A percentile compares a stretch with the other conserved stretches of the same genome.
Conservation (phyloP, 2,797 vertebrate genomes). For the Iguana delicatissima region DNA sequence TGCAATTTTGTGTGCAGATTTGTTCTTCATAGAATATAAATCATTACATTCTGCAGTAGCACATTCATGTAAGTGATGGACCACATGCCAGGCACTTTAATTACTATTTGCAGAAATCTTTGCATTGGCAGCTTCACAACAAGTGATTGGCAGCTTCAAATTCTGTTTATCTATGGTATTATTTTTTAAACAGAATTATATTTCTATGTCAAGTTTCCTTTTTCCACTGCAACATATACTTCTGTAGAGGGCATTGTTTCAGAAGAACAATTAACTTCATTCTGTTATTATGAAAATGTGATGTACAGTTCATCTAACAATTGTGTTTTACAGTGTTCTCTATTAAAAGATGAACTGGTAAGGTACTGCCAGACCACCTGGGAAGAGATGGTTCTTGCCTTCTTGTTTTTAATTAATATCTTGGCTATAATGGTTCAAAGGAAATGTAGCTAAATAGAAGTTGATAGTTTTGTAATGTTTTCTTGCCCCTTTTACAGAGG, state of each 20-base stretch:
- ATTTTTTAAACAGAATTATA: neutral
- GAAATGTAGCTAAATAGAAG: conserved; percentile 9
- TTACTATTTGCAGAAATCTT: conserved; percentile 26
- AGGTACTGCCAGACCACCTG: conserved; percentile 20
- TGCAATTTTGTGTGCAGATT: conserved; percentile 13
- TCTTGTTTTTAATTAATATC: conserved; percentile 39
- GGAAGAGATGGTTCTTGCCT: conserved; percentile 10
- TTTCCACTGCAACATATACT: neutral
- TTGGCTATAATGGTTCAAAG: conserved; percentile 10
- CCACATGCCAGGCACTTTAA: neutral
- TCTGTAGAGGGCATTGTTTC: neutral
- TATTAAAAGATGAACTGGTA: neutral
- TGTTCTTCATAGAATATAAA: neutral
- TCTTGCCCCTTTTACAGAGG: conserved; percentile 7
- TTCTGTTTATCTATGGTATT: neutral
- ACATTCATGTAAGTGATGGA: conserved; percentile 11
- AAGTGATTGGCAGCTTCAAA: conserved; percentile 7
- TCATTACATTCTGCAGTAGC: neutral
- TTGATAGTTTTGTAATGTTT: conserved; percentile 6
- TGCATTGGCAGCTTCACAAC: neutral
- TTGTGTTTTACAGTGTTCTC: conserved; percentile 6
- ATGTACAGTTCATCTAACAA: neutral
- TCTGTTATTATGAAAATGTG: neutral
- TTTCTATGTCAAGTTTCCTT: neutral
- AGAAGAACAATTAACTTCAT: neutral